Evolutionary conservation across 1,140 invertebrate genomes (phyloP), one percentile per base, ranked within the genome.

Genomic region (Calliphora vicina): DNA sequence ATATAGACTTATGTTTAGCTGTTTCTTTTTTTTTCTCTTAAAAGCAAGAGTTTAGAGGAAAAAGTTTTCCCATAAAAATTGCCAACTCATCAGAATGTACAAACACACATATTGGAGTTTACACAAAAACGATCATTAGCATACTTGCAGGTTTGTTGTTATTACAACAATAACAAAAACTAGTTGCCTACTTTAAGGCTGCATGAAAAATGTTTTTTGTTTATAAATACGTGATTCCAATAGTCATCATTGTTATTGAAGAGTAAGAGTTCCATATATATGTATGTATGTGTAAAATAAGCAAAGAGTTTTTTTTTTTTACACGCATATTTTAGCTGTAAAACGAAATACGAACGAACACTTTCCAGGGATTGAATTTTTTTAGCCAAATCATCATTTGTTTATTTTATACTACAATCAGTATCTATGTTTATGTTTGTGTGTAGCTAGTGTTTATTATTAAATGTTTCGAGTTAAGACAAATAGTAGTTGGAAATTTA

Each of bases 11-110:
- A 35, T 35, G 35, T 10, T 35, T 35, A 8, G 35, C 10, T 35
- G 35, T 13, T 57, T 57, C 5, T 57, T 5, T 57, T 57, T 57
- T 5, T 57, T 57, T 57, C 13, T 57, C 5, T n/a, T n/a, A n/a
- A n/a, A n/a, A n/a, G n/a, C n/a, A n/a, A n/a, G n/a, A n/a, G n/a
- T 57, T 43, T 35, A 43, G 35, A 43, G 43, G 27, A 10, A 43
- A 43, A 20, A 78, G 72, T 74, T 45, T 78, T 78, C 35, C 20
- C 35, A 78, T 78, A 78, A 43, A 78, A 78, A 78, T 78, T 78
- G 74, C 74, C 74, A 78, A 78, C 42, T 78, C 74, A 78, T 78
- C 35, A 78, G 25, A 78, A 78, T 57, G n/a, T 6, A 17, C 50
- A 57, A 13, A 57, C 50, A 57, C 13, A 57, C 50, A 57, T 6